Conservation (phyloP, 2,113 vertebrate species). For the Hippocampus mohnikei region DNA sequence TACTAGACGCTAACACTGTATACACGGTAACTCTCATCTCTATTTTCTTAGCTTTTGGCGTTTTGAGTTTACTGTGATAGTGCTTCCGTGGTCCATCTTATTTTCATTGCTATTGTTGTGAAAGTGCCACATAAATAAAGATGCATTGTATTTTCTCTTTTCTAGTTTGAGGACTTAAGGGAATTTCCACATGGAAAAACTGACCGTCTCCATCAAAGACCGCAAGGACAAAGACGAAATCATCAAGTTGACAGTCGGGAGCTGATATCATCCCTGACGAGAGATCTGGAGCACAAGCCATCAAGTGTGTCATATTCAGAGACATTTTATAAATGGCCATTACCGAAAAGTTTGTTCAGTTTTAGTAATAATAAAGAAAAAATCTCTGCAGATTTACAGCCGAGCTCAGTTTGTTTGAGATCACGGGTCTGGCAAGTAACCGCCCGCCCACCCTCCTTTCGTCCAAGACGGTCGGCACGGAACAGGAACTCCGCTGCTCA, state of each 20-base stretch:
- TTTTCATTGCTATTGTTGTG: no score
- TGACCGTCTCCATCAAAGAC: conserved; percentile 85
- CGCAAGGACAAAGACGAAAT: conserved; percentile 78
- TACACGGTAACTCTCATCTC: no score
- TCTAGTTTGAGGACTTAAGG: conserved; percentile 92
- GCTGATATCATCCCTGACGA: conserved; percentile 81
- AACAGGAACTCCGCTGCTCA: conserved; percentile 76
- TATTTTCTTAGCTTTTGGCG: no score
- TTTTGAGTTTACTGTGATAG: no score
- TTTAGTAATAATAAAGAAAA: background rate
- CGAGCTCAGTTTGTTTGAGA: conserved; percentile 82
- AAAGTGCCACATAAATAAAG: no score
- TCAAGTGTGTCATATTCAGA: conserved; percentile 74
- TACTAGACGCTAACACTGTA: no score
- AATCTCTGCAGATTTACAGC: conserved; percentile 77
- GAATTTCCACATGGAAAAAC: conserved; percentile 82
- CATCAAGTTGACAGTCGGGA: conserved; percentile 83
- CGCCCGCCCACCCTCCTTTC: conserved; percentile 80
- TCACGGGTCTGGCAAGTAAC: conserved; percentile 77
- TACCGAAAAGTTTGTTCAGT: background rate
- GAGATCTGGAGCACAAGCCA: conserved; percentile 89
- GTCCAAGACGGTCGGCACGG: conserved; percentile 73
- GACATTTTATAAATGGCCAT: background rate
- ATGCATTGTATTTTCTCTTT: background rate
- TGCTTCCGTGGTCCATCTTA: no score